A percentile compares a stretch with the other conserved stretches of the same genome.
These are phyloP conservation scores for Enteromius argenteus DNA, from an alignment of 2,797 vertebrate genomes.

Conservation along the genomic window DNA sequence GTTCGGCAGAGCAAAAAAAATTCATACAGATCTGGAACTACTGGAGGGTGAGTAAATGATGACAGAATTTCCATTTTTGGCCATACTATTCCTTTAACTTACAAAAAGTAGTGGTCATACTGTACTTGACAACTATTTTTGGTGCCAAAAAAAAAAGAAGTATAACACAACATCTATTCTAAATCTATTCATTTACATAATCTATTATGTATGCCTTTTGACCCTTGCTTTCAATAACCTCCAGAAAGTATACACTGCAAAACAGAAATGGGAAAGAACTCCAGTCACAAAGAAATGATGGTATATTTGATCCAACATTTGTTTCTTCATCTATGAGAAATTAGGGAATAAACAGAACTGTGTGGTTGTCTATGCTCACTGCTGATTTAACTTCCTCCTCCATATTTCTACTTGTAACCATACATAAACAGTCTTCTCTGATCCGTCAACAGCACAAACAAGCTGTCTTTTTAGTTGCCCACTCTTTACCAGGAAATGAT, in stretches of 20 bases:
- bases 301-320: constrained; percentile 3
- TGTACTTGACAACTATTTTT: not conserved
- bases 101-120: too few species aligned
- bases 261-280: not conserved
- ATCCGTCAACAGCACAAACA: constrained; percentile 20
- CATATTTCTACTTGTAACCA: constrained; percentile 16
- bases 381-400: constrained; percentile 11
- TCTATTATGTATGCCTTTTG: too few species aligned
- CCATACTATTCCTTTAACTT: too few species aligned
- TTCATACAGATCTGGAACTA: too few species aligned
- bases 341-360: constrained; percentile 9
- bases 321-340: not conserved
- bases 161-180: not conserved
- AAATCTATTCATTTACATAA: not conserved
- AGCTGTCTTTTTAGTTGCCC: constrained; percentile 23
- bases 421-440: constrained; percentile 15
- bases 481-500: constrained; percentile 38
- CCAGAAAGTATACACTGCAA: not conserved
- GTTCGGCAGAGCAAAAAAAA: too few species aligned
- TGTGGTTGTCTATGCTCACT: not conserved
- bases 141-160: not conserved
- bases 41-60: too few species aligned
- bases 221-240: not conserved
- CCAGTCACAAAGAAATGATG: not conserved
- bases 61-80: too few species aligned